Evolutionary conservation across 2,797 vertebrate species (phyloP).

Genomic region (Coendou prehensilis): DNA sequence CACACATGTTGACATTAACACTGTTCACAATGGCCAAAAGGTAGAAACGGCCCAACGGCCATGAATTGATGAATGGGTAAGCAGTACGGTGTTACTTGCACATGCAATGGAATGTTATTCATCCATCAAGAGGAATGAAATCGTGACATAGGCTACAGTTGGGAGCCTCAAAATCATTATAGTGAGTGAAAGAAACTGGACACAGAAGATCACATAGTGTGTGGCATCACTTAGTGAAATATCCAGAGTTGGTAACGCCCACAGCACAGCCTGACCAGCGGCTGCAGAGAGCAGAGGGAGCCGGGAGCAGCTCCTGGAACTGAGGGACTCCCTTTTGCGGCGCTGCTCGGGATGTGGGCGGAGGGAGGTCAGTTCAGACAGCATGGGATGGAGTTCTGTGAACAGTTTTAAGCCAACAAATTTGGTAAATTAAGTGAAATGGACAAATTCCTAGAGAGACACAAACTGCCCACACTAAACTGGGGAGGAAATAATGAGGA

Average conservation of each 20-base stretch:
- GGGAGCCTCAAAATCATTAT: background rate
- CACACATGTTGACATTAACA: background rate
- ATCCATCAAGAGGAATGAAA: background rate
- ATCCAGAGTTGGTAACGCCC: background rate
- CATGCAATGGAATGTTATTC: background rate
- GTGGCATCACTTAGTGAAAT: background rate
- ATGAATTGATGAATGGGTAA: background rate
- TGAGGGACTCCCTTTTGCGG: background rate
- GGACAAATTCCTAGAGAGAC: background rate
- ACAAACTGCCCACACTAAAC: background rate
- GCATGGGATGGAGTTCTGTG: background rate
- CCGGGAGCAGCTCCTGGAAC: background rate
- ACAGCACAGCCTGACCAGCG: background rate
- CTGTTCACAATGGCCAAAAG: background rate
- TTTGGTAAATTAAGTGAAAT: background rate
- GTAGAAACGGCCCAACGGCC: background rate
- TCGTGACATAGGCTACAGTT: background rate
- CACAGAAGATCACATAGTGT: too few species aligned
- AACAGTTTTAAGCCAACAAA: background rate
- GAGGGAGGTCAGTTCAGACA: background rate
- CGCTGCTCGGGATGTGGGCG: background rate
- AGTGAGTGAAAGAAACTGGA: background rate
- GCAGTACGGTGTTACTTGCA: rapidly evolving
- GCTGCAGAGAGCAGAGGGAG: background rate
- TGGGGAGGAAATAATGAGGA: background rate